Evolutionary conservation across 2,888 invertebrate species (phyloP), one percentile per base, ranked within the genome.

Genomic region (Panopea generosa): DNA sequence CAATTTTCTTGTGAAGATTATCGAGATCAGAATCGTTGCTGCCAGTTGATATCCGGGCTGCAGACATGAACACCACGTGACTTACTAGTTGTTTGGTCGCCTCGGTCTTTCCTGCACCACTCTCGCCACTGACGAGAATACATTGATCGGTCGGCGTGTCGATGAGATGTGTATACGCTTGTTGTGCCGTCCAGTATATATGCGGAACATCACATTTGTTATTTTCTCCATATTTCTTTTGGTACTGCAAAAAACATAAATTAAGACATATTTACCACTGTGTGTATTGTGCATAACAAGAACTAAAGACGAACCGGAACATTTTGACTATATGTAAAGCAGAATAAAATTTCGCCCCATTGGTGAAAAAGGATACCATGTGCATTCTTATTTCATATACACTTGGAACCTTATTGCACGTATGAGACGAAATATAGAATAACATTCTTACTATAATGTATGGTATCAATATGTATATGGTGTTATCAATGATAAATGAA

Each of bases 31-130:
- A 2, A 18, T 24, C 27, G n/a, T 18, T 18, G 16, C 24, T 45
- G 2, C 14, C 18, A 20, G 16, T 33, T 9, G 84, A 84, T 16
- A 16, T 2, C 27, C 22, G 2, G 14, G 50, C 4, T 18, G 79
- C 62, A 67, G 87, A 88, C 38, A 89, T 61, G 24, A 87, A 85
- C 29, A 88, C 84, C 57, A 90, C 68, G 50, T 90, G 90, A 55
- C 86, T 87, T 53, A 90, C 85, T 55, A 90, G 84, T 18, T 88
- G 73, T 63, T 90, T 90, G 14, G 90, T 89, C 45, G 86, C 87
- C 74, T 90, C 90, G 11, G 90, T 90, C 75, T 90, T 90, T 11
- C 90, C 90, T 2, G 90, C 88, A 18, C 90, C 90, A 66, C 87
- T 87, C 72, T 90, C 90, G 11, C 90, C 90, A 72, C 90, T 89